Base-by-base conservation (phyloP, 2,888 invertebrate genomes). In the Arge pagana region DNA sequence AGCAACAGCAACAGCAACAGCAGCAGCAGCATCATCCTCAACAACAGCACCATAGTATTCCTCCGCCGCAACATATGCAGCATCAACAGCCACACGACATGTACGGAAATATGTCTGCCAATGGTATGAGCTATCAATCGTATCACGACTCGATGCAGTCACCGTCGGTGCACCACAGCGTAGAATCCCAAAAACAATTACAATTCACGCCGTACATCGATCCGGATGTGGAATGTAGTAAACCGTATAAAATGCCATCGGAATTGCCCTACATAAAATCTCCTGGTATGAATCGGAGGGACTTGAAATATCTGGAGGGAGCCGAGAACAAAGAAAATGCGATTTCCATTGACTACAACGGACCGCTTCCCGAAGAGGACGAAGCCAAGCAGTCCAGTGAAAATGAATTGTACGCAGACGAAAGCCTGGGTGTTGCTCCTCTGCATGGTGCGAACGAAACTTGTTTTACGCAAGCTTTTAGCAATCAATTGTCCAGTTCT, bases 311-410 rank as follows among this genome's bases (percentile, higher is more conserved):
- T 49, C 63, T 72, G 3, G 74, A 76, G 23, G 69, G 67, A 11
- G 72, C 74, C 0, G 75, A 76, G 18, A 66, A 76, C 18, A 76
- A 76, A 52, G 76, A 76, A 52, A 76, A 76, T 19, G 65, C 73
- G 1, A 61, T 72, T 6, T 63, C 61, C 2, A 55, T 68, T 3
- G 73, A 73, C 41, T 76, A 68, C 39, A 74, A 72, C 39, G 65
- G 64, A 23, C 61, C 66, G 11, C 16, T 58, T 5, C 24, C 57
- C 13, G 69, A 68, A 31, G 65, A 68, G 23, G 64, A 65, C 24
- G 60, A 64, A 45, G 52, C 64, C 1, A 63, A 69, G 33, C 66
- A 66, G n/a, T 57, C 57, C 3, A 55, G 37, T 3, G 53, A 52
- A 11, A 19, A 30, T 16, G 6, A 13, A 31, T 55, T 70, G 10